phyloP scores from a whole-genome alignment of 1,140 invertebrate species.

The Drosophila bifasciata region DNA sequence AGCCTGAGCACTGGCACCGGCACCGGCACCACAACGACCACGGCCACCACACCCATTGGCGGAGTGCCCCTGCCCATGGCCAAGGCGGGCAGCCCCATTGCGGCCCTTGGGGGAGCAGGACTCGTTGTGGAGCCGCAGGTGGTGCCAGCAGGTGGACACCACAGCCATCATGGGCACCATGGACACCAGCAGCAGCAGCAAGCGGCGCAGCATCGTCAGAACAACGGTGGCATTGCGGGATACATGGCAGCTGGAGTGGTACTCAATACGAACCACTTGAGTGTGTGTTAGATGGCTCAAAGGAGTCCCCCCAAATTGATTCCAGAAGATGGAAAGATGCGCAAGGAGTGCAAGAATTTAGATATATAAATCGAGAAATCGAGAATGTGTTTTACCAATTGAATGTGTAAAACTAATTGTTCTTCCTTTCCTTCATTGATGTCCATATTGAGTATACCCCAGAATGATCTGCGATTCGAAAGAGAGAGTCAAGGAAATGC shows the following conservation, averaged over 20 bases:
- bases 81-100: conserved; percentile 62
- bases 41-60: conserved; percentile 75
- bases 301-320: background rate
- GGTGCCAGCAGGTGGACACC: conserved; percentile 32
- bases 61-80: conserved; percentile 42
- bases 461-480: no score
- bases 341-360: no score
- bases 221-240: conserved; percentile 52
- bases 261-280: conserved; percentile 81
- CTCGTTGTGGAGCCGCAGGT: conserved; percentile 50
- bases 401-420: no score
- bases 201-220: conserved; percentile 40
- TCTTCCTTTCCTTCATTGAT: no score
- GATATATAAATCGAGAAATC: no score
- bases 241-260: conserved; percentile 81
- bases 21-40: conserved; percentile 71
- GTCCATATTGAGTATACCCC: no score
- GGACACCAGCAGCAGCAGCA: conserved; percentile 36
- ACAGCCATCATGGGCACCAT: conserved; percentile 51
- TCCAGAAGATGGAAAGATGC: no score
- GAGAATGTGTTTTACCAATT: no score
- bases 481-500: no score
- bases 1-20: conserved; percentile 73
- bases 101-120: conserved; percentile 47
- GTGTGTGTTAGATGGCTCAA: conserved; percentile 73